These are phyloP conservation scores for Macrochelys suwanniensis DNA, from an alignment of 2,797 vertebrate species.

Conservation along the genomic window DNA sequence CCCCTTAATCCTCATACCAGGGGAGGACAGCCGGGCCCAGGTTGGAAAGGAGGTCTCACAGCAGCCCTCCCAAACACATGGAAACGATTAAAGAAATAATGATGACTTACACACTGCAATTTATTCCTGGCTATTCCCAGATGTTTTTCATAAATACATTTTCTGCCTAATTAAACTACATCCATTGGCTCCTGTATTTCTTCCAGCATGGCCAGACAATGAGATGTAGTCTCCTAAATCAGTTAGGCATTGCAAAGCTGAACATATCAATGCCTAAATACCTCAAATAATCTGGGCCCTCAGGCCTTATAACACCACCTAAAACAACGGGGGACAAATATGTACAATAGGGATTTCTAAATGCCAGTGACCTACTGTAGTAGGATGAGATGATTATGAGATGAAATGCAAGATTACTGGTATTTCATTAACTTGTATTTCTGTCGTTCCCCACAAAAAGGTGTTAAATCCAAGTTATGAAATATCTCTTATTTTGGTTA, in stretches of 20 bases:
- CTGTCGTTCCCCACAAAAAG: not conserved
- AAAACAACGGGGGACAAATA: not conserved
- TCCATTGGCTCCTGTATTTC: not conserved
- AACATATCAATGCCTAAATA: not conserved
- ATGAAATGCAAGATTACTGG: not conserved
- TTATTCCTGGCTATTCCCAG: not conserved
- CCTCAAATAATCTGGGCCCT: not conserved
- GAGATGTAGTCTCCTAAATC: not conserved
- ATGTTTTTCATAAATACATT: not conserved
- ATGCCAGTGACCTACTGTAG: not conserved
- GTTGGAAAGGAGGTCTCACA: not conserved
- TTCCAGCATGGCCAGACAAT: not conserved
- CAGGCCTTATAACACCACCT: not conserved
- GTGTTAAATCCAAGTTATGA: not conserved
- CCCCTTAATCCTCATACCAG: not conserved
- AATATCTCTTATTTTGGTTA: not conserved
- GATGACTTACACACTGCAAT: not conserved
- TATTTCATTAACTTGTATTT: not conserved
- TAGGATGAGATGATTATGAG: not conserved
- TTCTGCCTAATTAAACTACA: not conserved
- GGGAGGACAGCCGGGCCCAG: not conserved
- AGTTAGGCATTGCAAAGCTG: not conserved
- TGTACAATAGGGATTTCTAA: not conserved
- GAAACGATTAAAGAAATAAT: not conserved
- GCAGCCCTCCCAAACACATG: not conserved